A percentile compares a stretch with the other conserved stretches of the same genome.
phyloP scores from a whole-genome alignment of 2,888 invertebrate genomes.

The Vesta saturnalis region DNA sequence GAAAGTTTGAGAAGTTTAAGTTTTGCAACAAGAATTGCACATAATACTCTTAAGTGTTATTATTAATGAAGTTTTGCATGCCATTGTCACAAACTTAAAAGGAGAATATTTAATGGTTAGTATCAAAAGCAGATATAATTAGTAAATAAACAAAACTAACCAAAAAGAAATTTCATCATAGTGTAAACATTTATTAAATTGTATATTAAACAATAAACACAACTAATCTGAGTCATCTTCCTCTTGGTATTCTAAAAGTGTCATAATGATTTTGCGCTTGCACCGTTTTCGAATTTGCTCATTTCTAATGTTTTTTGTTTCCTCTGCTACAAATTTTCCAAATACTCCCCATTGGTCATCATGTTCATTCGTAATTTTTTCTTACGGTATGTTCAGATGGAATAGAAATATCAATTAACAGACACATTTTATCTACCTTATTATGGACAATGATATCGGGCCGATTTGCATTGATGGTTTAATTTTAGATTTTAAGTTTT shows the following conservation, averaged over 20 bases:
- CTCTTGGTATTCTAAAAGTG: slow-evolving; percentile 1
- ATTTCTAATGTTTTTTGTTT: neutral
- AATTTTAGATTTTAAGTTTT: neutral
- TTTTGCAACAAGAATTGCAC: neutral
- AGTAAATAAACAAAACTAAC: neutral
- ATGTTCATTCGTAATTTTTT: neutral
- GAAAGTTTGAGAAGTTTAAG: neutral
- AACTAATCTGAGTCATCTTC: slow-evolving; percentile 5
- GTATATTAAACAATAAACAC: neutral
- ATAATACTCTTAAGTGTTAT: slow-evolving; percentile 3
- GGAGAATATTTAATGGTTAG: neutral
- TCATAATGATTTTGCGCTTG: slow-evolving; percentile 1
- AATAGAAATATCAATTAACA: no score
- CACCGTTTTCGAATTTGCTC: neutral
- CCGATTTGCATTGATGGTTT: no score
- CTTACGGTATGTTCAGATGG: neutral
- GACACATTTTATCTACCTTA: no score
- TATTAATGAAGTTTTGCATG: slow-evolving; percentile 5
- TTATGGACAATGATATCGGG: no score
- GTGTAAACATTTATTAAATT: slow-evolving; percentile 2
- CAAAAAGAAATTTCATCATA: neutral
- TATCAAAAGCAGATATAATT: neutral
- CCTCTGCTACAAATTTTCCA: slow-evolving; percentile 2
- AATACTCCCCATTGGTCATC: neutral
- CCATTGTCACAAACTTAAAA: slow-evolving; percentile 4